Evolutionary conservation across 2,797 vertebrate genomes (phyloP).

Genomic region (Periparus ater): DNA sequence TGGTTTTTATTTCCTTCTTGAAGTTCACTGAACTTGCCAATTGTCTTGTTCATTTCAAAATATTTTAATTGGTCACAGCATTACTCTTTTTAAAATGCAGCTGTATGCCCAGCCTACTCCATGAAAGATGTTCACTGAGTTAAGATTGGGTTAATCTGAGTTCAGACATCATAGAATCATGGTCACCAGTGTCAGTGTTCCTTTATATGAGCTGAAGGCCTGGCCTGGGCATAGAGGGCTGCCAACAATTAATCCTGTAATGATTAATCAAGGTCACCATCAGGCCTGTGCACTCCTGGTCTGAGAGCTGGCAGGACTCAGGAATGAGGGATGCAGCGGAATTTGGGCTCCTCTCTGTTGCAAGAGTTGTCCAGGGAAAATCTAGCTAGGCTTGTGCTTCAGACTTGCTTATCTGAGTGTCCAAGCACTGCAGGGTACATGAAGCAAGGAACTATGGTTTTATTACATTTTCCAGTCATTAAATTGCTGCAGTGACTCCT

Average conservation of each 20-base stretch:
- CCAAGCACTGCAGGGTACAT: not conserved
- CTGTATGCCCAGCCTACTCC: not conserved
- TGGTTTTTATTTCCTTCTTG: not conserved
- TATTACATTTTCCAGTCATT: not conserved
- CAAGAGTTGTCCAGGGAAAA: not conserved
- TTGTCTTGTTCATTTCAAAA: not conserved
- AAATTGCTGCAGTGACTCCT: not conserved
- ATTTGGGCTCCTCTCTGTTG: not conserved
- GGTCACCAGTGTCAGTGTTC: not conserved
- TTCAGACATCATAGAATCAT: not conserved
- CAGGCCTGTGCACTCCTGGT: not conserved
- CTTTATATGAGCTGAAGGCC: not conserved
- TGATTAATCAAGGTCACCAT: conserved; percentile 19
- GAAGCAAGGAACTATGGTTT: not conserved
- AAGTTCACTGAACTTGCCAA: not conserved
- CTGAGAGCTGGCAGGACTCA: not conserved
- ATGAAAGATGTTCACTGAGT: not conserved
- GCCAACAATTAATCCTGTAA: not conserved
- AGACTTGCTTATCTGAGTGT: not conserved
- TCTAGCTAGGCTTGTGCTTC: not conserved
- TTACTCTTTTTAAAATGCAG: not conserved
- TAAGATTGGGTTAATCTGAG: not conserved
- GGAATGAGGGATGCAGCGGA: not conserved
- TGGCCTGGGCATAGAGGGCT: not conserved
- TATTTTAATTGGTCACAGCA: not conserved